These are phyloP conservation scores for Lochmaea capreae DNA, from an alignment of 2,888 invertebrate species.

Conservation along the genomic window DNA sequence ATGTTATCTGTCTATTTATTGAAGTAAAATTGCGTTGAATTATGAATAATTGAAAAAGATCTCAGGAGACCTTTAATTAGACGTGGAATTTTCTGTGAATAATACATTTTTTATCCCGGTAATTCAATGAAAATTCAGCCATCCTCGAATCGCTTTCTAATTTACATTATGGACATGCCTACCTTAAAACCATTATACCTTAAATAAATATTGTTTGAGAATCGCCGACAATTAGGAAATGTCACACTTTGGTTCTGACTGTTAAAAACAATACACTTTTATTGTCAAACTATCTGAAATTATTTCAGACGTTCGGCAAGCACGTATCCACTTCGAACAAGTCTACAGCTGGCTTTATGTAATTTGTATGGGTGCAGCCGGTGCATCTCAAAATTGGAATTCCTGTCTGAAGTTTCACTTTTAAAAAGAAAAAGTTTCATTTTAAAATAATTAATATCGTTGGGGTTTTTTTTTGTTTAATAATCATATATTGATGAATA, in stretches of 20 bases:
- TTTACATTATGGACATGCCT: neutral
- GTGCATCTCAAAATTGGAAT: constrained; percentile 8
- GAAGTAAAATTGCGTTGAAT: no score
- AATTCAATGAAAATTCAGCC: no score
- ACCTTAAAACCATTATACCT: neutral
- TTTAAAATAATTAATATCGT: neutral
- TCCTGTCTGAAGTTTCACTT: neutral
- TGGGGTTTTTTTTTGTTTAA: neutral
- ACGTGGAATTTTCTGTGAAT: neutral
- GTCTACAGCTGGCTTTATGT: neutral
- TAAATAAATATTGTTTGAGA: neutral
- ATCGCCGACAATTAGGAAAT: neutral
- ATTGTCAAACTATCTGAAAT: neutral
- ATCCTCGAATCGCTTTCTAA: neutral
- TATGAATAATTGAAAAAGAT: neutral
- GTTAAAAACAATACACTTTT: neutral
- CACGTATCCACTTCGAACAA: neutral
- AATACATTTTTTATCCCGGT: neutral
- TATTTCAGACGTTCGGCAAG: neutral
- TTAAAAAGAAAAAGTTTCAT: neutral
- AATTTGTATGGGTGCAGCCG: constrained; percentile 7
- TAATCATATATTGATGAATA: no score
- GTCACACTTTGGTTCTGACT: neutral
- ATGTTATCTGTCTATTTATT: no score
- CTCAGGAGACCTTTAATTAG: neutral